Base-by-base conservation (phyloP, 2,888 invertebrate genomes). In the Trichogramma evanescens region DNA sequence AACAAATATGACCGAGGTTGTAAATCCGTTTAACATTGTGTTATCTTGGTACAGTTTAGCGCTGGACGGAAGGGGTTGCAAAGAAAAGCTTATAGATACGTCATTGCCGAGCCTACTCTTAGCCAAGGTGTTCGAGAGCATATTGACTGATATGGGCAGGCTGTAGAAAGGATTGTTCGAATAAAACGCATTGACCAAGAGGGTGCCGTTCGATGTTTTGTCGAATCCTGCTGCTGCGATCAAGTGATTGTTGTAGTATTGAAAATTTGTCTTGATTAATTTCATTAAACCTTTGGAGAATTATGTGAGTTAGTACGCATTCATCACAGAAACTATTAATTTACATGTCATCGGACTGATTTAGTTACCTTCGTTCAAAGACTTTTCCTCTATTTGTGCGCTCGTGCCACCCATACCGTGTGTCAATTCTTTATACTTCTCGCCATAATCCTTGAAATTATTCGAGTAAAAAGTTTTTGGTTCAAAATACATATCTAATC, bases 141-240 rank as follows among this genome's bases (percentile, higher is more conserved):
- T 61, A 74, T 82, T 82, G 26, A 84, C 65, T 0, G 81, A 80
- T 4, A 82, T 77, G 0, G 85, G 84, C 8, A 83, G 77, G 53
- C 83, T 79, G 74, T 83, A 84, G 0, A 78, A 76, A 0, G 82
- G 75, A 10, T 78, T 72, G 1, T 81, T 81, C 1, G 84, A 83
- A 72, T 78, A 85, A 9, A 82, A 66, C 0, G 74, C 77, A 58
- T 78, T 83, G 0, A 66, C 70, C 1, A n/a, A 5, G 4, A 70
- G 48, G 26, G 26, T 26, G 0, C 4, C 8, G 1, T 55, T 62
- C 4, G 43, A 51, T 3, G 66, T 69, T 7, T 63, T 58, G 64
- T 74, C 76, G 58, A 83, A 80, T 70, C 83, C 81, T 0, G 82
- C 71, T 1, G 83, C 83, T 0, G 78, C 73, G 6, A 84, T 72